Conservation (phyloP, 2,797 vertebrate genomes). For the Morus bassanus region DNA sequence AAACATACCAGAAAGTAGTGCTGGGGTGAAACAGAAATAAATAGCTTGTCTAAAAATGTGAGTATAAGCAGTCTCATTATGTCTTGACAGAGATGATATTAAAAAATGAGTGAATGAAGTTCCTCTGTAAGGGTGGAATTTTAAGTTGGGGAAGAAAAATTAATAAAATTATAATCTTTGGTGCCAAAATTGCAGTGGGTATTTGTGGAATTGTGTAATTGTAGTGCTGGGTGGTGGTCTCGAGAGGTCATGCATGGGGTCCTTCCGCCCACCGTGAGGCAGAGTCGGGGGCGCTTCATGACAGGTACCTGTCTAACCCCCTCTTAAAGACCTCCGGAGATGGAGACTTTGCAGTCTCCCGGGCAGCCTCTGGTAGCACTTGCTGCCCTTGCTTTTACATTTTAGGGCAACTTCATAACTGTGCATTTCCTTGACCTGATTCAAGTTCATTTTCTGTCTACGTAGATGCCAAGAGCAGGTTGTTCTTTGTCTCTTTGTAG, state of each 20-base stretch:
- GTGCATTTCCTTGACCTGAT: neutral
- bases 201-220: neutral
- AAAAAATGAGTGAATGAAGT: neutral
- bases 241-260: accelerated
- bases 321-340: accelerated
- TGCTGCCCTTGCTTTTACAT: neutral
- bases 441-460: neutral
- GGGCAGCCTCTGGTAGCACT: neutral
- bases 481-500: neutral
- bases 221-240: neutral
- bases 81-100: neutral
- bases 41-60: neutral
- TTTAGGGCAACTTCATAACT: neutral
- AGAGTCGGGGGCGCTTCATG: neutral
- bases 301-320: neutral
- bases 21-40: neutral
- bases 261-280: neutral
- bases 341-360: neutral
- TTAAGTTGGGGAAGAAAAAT: neutral
- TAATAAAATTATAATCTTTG: neutral
- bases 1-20: neutral
- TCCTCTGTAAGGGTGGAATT: neutral
- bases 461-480: neutral
- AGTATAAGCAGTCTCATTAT: neutral
- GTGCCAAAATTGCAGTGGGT: neutral